A percentile compares a stretch with the other conserved stretches of the same genome.
These are phyloP conservation scores for Trisateles emortualis DNA, from an alignment of 2,888 invertebrate genomes.

Conservation along the genomic window DNA sequence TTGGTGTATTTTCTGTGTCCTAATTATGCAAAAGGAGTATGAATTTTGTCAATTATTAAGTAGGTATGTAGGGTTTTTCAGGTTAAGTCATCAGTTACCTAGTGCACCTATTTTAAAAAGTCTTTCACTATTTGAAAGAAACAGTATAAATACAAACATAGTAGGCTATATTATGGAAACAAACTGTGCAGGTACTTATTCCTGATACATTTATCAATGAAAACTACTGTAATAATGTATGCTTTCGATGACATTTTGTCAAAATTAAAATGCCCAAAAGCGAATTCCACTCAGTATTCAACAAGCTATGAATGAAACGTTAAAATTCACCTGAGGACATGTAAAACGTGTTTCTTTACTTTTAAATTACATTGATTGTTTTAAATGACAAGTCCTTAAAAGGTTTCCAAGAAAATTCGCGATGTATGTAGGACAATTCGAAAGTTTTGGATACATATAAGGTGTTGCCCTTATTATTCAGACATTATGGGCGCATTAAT, in stretches of 20 bases:
- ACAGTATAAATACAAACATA: too few species aligned
- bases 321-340: constrained; percentile 17
- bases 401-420: constrained; percentile 1
- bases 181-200: too few species aligned
- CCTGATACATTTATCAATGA: too few species aligned
- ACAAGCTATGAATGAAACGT: constrained; percentile 33
- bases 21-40: too few species aligned
- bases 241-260: neutral
- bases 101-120: too few species aligned
- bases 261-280: constrained; percentile 2
- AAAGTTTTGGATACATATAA: neutral
- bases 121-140: too few species aligned
- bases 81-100: too few species aligned
- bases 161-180: too few species aligned
- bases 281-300: constrained; percentile 17
- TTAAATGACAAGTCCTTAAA: neutral
- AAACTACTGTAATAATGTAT: neutral
- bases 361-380: constrained; percentile 18
- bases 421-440: constrained; percentile 6
- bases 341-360: neutral
- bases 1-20: too few species aligned
- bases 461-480: neutral
- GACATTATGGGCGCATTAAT: neutral
- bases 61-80: too few species aligned
- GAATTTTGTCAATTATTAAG: too few species aligned